Conservation (phyloP, 2,888 invertebrate species). For the Cataglyphis rosenhaueri region DNA sequence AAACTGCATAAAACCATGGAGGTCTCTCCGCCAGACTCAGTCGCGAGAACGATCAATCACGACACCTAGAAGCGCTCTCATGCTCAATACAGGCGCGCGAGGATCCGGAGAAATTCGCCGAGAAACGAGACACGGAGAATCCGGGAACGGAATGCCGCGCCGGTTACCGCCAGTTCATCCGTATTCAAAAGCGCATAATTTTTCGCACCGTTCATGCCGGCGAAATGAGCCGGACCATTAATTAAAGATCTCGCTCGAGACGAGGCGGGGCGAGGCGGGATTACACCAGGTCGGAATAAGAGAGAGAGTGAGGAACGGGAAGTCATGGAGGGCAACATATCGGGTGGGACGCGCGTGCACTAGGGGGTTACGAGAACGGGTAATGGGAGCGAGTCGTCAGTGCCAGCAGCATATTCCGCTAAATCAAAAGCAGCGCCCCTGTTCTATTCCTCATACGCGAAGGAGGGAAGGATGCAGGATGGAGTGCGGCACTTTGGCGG, state of each 20-base stretch:
- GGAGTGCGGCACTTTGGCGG: slow-evolving; percentile 51
- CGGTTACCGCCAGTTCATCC: slow-evolving; percentile 67
- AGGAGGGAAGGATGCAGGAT: slow-evolving; percentile 64
- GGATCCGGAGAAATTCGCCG: slow-evolving; percentile 25
- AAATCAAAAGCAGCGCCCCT: slow-evolving; percentile 83
- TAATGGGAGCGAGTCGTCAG: slow-evolving; percentile 82
- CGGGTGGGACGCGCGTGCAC: slow-evolving; percentile 43
- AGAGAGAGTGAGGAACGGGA: slow-evolving; percentile 20
- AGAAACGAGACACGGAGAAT: slow-evolving; percentile 55
- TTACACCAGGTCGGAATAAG: slow-evolving; percentile 28
- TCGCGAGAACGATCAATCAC: slow-evolving; percentile 52
- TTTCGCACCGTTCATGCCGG: slow-evolving; percentile 70
- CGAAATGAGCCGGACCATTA: slow-evolving; percentile 76
- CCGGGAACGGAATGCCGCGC: slow-evolving; percentile 33
- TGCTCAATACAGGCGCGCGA: slow-evolving; percentile 49
- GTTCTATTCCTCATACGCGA: slow-evolving; percentile 73
- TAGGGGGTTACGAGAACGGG: slow-evolving; percentile 58
- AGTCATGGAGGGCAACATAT: slow-evolving; percentile 54
- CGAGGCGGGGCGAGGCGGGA: slow-evolving; percentile 24
- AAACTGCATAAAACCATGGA: slow-evolving; percentile 52
- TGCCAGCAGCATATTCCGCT: slow-evolving; percentile 83
- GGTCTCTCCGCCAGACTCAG: slow-evolving; percentile 40
- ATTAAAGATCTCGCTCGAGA: slow-evolving; percentile 74
- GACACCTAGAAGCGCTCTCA: slow-evolving; percentile 53
- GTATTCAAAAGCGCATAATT: slow-evolving; percentile 77